phyloP scores from a whole-genome alignment of 2,888 invertebrate genomes.

The Ferdinandea cuprea region DNA sequence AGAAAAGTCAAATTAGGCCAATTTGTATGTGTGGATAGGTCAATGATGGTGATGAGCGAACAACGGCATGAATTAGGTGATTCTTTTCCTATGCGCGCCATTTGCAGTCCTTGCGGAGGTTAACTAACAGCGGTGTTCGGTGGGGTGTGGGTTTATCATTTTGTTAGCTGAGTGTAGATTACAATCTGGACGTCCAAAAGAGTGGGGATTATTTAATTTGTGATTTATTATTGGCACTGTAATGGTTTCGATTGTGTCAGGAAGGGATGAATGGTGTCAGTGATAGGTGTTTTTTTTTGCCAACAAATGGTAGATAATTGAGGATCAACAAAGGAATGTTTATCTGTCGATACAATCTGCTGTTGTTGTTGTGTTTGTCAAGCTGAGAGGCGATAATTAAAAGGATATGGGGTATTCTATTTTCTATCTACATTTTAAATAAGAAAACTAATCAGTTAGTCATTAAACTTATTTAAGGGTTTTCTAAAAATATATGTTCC shows the following conservation, averaged over 20 bases:
- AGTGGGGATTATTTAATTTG: constrained; percentile 72
- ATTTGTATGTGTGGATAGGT: constrained; percentile 76
- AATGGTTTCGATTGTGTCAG: constrained; percentile 32
- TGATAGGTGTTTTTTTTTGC: constrained; percentile 22
- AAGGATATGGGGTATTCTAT: not conserved
- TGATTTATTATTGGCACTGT: constrained; percentile 46
- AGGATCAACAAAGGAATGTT: not conserved
- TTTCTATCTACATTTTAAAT: too few relatives aligned
- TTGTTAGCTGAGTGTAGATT: constrained; percentile 65
- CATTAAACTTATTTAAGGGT: too few relatives aligned
- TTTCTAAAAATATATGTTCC: too few relatives aligned
- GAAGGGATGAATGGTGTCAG: constrained; percentile 40
- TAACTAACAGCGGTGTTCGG: too few relatives aligned
- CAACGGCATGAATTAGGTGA: constrained; percentile 38
- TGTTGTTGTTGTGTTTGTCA: not conserved
- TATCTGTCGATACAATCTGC: constrained; percentile 5
- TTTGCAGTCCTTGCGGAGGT: constrained; percentile 13
- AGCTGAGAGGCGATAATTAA: not conserved
- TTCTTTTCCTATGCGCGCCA: not conserved
- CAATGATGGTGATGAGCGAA: constrained; percentile 69
- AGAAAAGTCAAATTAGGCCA: constrained; percentile 76
- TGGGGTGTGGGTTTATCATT: constrained; percentile 45
- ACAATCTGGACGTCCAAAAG: constrained; percentile 48
- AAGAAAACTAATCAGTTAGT: too few relatives aligned
- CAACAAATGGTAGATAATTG: constrained; percentile 5